Base-by-base conservation (phyloP, 1,140 invertebrate species). In the Ceratosolen solmsi region DNA sequence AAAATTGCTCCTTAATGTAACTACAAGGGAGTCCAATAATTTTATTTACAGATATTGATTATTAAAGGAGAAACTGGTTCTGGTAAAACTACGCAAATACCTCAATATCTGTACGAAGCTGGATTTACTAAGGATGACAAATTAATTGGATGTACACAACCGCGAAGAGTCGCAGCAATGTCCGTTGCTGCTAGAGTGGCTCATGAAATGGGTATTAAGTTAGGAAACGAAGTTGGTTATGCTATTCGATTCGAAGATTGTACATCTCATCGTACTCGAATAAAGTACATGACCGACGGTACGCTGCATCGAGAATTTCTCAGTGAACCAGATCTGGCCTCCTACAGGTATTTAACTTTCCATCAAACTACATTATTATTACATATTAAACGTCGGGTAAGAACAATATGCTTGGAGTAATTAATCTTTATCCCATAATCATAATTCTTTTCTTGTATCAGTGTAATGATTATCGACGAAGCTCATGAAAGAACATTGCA, bases 231-330 rank as follows among this genome's bases (percentile, higher is more conserved):
- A 94, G 99, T 99, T 80, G 99, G 99, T 51, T 99, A 99, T 90
- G 98, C 96, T 86, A 99, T 99, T 86, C 94, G 99, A 89, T 99
- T 99, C 93, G 99, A 99, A 93, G 99, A 99, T 91, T 99, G 99
- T 86, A 99, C 98, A 4, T 98, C 97, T 22, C 95, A 98, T 80
- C 95, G 97, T 89, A 99, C 99, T 15, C 92, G 99, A 68, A 95
- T 99, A n/a, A 99, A 99, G 92, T 99, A 99, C 87, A 99, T 99
- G 98, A 99, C 99, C 60, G 99, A 99, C 92, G 99, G 99, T 88
- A 99, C 99, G 87, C 90, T 99, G 65, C 95, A 99, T 71, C 93
- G 99, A 88, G 99, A 99, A 92, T 99, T 99, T 91, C 93, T 99
- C 2, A 96, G 97, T 79, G 99, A 99, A 91, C 98, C 98, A 1